A percentile compares a stretch with the other conserved stretches of the same genome.
phyloP scores from a whole-genome alignment of 35 echinoderm and acorn worm species.

The Holothuria glaberrima region DNA sequence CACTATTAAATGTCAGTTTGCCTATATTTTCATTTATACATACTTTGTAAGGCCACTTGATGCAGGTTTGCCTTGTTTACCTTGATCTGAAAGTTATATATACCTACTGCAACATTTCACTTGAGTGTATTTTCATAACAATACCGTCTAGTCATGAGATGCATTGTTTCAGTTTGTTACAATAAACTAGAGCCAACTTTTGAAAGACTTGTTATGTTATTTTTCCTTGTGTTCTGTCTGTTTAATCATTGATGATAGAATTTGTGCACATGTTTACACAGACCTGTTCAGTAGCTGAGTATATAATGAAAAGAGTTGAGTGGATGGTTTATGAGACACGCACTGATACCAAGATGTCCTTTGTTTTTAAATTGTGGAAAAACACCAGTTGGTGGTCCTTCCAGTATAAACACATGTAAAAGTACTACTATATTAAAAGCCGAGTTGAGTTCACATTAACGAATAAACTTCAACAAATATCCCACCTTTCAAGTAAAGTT shows the following conservation, averaged over 20 bases:
- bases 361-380: neutral
- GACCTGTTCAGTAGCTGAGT: neutral
- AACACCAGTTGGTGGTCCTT: neutral
- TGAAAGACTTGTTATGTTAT: neutral
- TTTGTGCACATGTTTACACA: neutral
- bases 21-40: too few species aligned
- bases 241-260: neutral
- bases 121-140: neutral
- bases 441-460: neutral
- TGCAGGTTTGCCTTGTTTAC: too few species aligned
- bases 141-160: neutral
- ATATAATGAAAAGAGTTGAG: neutral
- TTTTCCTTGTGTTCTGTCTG: neutral
- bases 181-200: constrained; percentile 10
- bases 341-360: too few species aligned
- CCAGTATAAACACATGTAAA: neutral
- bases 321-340: too few species aligned
- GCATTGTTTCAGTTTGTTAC: neutral
- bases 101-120: neutral
- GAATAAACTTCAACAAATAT: neutral
- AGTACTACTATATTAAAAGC: neutral
- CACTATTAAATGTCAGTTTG: too few species aligned
- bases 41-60: too few species aligned
- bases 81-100: neutral
- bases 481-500: neutral